phyloP scores from a whole-genome alignment of 2,797 vertebrate species.

The Spinus pinus region DNA sequence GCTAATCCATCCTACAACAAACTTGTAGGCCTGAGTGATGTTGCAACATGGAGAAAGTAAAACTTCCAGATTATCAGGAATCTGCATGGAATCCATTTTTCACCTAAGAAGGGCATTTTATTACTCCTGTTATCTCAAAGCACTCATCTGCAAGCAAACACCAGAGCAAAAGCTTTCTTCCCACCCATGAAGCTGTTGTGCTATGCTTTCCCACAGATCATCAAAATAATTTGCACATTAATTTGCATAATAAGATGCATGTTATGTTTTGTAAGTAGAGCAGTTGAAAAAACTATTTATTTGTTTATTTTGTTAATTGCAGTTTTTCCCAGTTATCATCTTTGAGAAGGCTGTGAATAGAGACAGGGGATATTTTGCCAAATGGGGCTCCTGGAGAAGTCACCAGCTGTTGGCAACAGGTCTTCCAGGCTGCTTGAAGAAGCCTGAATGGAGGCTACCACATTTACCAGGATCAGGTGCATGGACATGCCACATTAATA shows the following conservation, averaged over 20 bases:
- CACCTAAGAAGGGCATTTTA: background rate
- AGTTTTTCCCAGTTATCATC: background rate
- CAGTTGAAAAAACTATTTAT: background rate
- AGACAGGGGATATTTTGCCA: background rate
- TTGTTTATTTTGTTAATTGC: background rate
- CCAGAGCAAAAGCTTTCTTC: background rate
- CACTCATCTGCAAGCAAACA: background rate
- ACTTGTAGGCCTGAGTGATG: background rate
- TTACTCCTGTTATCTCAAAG: slow-evolving; percentile 26
- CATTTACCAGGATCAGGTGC: background rate
- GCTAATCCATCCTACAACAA: background rate
- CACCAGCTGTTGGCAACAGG: background rate
- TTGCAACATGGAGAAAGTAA: background rate
- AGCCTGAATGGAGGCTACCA: background rate
- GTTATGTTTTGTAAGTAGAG: background rate
- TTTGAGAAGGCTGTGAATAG: background rate
- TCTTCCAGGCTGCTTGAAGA: background rate
- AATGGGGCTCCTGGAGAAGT: background rate
- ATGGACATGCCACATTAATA: background rate
- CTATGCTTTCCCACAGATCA: background rate
- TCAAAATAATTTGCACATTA: background rate
- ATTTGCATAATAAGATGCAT: background rate
- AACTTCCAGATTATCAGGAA: background rate
- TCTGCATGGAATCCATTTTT: background rate
- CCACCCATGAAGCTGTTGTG: background rate